Percentiles rank a stretch among this genome's conserved stretches.
These are phyloP conservation scores for Diplodus sargus DNA, from an alignment of 2,797 vertebrate genomes.

Conservation along the genomic window DNA sequence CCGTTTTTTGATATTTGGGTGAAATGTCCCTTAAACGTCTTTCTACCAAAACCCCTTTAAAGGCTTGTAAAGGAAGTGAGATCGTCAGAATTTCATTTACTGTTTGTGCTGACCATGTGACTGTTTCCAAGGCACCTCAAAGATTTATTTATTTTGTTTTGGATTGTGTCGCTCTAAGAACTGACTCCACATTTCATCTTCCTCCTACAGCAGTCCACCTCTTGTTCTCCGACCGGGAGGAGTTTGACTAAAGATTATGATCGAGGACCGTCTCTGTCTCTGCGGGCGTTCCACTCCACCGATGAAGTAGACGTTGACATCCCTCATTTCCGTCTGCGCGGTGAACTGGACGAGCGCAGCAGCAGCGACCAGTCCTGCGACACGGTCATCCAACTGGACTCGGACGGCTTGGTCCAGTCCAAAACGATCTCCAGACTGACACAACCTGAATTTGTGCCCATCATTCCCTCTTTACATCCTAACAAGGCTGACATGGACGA, in stretches of 20 bases:
- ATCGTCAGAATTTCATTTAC: not conserved
- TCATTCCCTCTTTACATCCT: conserved; percentile 94
- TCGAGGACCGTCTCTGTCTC: conserved; percentile 88
- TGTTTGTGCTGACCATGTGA: not conserved
- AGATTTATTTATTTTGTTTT: conserved; percentile 10
- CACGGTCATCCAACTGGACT: conserved; percentile 95
- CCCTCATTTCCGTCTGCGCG: conserved; percentile 87
- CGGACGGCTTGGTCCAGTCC: conserved; percentile 89
- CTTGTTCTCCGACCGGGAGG: conserved; percentile 94
- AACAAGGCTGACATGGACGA: conserved; percentile 83
- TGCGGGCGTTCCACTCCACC: conserved; percentile 93
- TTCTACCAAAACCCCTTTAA: not conserved
- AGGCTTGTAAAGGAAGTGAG: not conserved
- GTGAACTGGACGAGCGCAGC: conserved; percentile 92
- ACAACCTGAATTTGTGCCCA: conserved; percentile 94
- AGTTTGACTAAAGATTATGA: conserved; percentile 94
- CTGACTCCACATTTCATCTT: conserved; percentile 36
- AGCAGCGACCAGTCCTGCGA: conserved; percentile 97
- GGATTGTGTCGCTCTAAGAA: not conserved
- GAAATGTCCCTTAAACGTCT: no score
- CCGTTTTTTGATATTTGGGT: no score
- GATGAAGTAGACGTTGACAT: conserved; percentile 88
- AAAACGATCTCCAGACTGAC: conserved; percentile 88
- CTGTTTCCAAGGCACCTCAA: not conserved
- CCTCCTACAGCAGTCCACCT: conserved; percentile 87